These are phyloP conservation scores for Distichodus sexfasciatus DNA, from an alignment of 2,797 vertebrate genomes.

Conservation along the genomic window DNA sequence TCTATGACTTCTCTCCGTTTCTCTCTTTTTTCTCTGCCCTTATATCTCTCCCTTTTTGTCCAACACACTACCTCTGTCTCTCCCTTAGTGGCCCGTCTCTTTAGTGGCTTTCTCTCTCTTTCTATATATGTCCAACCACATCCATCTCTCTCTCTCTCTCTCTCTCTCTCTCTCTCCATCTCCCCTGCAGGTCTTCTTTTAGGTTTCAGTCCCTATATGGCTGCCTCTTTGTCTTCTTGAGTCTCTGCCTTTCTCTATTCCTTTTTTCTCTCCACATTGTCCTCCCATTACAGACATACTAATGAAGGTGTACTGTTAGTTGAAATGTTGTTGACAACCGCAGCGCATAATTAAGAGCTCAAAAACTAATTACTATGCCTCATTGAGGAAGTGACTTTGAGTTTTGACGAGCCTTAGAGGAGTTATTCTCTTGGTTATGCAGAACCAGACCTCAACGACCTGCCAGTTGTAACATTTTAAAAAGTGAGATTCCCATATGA, in stretches of 20 bases:
- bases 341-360: conserved; percentile 45
- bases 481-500: neutral
- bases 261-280: neutral
- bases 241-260: neutral
- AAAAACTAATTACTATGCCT: conserved; percentile 41
- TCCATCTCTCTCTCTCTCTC: neutral
- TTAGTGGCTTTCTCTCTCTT: neutral
- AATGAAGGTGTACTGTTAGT: conserved; percentile 34
- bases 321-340: conserved; percentile 39
- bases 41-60: neutral
- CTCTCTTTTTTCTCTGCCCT: neutral
- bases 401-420: conserved; percentile 23
- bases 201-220: too few species aligned
- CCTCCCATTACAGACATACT: conserved; percentile 12
- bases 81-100: too few species aligned
- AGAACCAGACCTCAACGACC: neutral
- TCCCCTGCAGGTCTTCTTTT: too few species aligned
- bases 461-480: neutral
- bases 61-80: too few species aligned
- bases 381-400: conserved; percentile 25
- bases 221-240: neutral
- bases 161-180: neutral
- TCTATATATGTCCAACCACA: neutral
- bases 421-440: conserved; percentile 28
- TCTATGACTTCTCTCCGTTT: neutral